Evolutionary conservation across 2,888 invertebrate species (phyloP).

Genomic region (Agriopis marginaria): DNA sequence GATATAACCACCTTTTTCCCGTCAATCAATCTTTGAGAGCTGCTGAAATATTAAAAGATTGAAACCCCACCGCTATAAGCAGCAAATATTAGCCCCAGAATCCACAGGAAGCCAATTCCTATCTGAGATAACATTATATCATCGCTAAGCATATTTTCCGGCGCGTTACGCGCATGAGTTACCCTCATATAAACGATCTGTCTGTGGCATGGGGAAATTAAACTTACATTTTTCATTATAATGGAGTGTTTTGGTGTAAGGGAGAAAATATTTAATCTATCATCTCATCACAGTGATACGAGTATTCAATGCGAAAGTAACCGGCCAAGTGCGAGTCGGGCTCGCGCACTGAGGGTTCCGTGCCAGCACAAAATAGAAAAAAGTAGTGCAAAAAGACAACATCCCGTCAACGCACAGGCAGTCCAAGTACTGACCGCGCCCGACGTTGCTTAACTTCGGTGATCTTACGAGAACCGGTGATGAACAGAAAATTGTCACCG

Average conservation of each 20-base stretch:
- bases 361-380: too few relatives aligned
- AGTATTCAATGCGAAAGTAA: too few relatives aligned
- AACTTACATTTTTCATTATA: constrained; percentile 61
- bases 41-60: neutral
- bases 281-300: neutral
- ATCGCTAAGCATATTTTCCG: constrained; percentile 57
- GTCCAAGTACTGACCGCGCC: too few relatives aligned
- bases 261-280: neutral
- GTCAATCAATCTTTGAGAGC: too few relatives aligned
- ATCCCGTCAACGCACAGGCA: too few relatives aligned
- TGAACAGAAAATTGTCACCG: too few relatives aligned
- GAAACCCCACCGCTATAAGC: neutral
- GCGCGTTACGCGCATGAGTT: constrained; percentile 56
- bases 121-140: constrained; percentile 37
- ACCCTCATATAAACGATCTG: constrained; percentile 62
- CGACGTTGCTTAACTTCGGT: too few relatives aligned
- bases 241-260: constrained; percentile 30
- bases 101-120: constrained; percentile 15
- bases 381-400: too few relatives aligned
- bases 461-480: too few relatives aligned
- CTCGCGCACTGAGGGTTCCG: too few relatives aligned
- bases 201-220: constrained; percentile 59
- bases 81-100: constrained; percentile 26
- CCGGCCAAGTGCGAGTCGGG: too few relatives aligned
- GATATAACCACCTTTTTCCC: too few relatives aligned